phyloP scores from a whole-genome alignment of 2,113 vertebrate genomes.

The Marmota monax region DNA sequence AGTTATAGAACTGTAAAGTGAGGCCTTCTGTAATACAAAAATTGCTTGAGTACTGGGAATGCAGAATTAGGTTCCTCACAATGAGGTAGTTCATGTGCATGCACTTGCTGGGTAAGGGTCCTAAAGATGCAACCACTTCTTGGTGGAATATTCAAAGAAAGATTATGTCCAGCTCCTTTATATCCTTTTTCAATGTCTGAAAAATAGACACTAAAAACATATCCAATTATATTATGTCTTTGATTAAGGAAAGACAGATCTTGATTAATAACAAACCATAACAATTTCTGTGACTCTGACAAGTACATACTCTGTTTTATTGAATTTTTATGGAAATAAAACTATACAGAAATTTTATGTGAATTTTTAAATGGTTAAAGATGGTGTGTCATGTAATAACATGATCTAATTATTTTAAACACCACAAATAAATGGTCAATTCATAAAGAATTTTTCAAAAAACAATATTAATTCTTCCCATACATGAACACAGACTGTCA shows the following conservation, averaged over 20 bases:
- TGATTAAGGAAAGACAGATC: constrained; percentile 56
- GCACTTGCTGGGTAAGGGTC: constrained; percentile 92
- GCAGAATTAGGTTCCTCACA: constrained; percentile 86
- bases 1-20: not conserved
- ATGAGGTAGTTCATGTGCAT: constrained; percentile 93
- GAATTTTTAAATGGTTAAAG: constrained; percentile 44
- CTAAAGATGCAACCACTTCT: constrained; percentile 93
- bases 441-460: constrained; percentile 32
- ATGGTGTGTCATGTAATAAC: not conserved
- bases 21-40: not conserved
- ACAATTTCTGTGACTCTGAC: not conserved
- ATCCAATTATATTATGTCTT: constrained; percentile 17
- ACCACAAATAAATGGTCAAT: not conserved
- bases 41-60: not conserved
- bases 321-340: constrained; percentile 58
- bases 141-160: constrained; percentile 94
- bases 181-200: constrained; percentile 95
- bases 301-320: not conserved
- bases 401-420: not conserved
- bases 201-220: constrained; percentile 71
- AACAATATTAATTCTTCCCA: not conserved
- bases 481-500: not conserved
- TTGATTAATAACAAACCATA: not conserved
- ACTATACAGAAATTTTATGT: constrained; percentile 19
- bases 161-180: constrained; percentile 93